Conservation (phyloP, 2,888 invertebrate species). For the Cryptocheilus praepositus region DNA sequence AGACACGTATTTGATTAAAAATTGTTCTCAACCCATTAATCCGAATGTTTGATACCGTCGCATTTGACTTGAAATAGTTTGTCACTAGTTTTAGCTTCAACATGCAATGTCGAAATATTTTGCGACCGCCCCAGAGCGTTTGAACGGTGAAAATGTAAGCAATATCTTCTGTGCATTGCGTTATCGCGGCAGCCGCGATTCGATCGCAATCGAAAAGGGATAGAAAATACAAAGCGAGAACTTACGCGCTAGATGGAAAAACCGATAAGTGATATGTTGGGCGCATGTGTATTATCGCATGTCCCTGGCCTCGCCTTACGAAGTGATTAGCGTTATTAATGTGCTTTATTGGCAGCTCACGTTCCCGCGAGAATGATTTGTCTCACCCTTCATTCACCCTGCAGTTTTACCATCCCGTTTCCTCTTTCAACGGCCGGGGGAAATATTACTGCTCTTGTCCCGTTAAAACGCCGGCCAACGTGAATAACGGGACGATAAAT, state of each 20-base stretch:
- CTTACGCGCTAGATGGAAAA: too few relatives aligned
- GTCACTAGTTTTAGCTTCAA: too few relatives aligned
- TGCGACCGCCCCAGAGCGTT: too few relatives aligned
- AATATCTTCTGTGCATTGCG: too few relatives aligned
- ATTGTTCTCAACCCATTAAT: too few relatives aligned
- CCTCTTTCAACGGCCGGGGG: constrained; percentile 1
- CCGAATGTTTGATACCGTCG: too few relatives aligned
- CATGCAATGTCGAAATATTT: too few relatives aligned
- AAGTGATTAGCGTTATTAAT: constrained; percentile 49
- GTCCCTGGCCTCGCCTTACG: constrained; percentile 15
- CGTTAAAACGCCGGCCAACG: constrained; percentile 21
- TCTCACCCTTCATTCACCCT: not conserved
- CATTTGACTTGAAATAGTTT: too few relatives aligned
- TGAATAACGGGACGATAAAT: constrained; percentile 32
- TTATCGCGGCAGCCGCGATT: not conserved
- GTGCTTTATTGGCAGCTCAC: constrained; percentile 31
- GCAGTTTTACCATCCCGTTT: constrained; percentile 3
- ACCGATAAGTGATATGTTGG: constrained; percentile 2
- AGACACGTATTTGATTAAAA: too few relatives aligned
- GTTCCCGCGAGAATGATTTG: constrained; percentile 20
- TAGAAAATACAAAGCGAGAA: too few relatives aligned
- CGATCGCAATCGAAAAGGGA: not conserved
- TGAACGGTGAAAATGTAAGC: too few relatives aligned
- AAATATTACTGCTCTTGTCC: constrained; percentile 30
- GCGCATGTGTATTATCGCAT: constrained; percentile 16